Base-by-base conservation (phyloP, 2,797 vertebrate genomes). In the Sebastes iracundus region DNA sequence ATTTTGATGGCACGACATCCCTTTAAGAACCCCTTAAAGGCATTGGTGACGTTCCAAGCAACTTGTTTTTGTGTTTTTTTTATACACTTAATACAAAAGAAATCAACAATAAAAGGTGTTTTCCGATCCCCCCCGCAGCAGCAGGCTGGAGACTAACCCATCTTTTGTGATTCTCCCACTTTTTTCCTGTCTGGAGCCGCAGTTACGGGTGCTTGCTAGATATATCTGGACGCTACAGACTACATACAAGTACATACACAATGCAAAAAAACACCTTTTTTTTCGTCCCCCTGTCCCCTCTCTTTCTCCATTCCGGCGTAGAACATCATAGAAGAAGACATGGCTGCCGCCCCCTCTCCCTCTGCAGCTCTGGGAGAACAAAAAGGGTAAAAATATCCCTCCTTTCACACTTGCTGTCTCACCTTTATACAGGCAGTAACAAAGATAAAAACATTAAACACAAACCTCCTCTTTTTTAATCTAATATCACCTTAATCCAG, bases 1-100 rank as follows among this genome's bases (percentile, higher is more conserved):
- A 87, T 53, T 78, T 84, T 84, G 85, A 93, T 88, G 88, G 80
- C 90, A 88, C 82, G 78, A 82, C 86, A 86, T 92, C 92, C 95
- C 93, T 95, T 95, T 94, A 95, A 94, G 93, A 92, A 93, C 91
- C 83, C 88, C 92, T 93, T 95, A 94, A 96, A 96, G 95, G 94
- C 95, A 93, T 94, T 75, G 94, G 94, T 94, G 94, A 95, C 79
- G 86, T 90, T 94, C 89, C 74, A 64, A 92, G 87, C 88, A 90
- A 92, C 75, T 80, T 83, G 82, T 89, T 84, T 81, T 62, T 75
- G 78, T 87, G 28, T 60, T 79, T 76, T 75, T 75, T 92, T 88
- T 79, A 64, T 64, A 90, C 86, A 89, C 75, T 87, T 84, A 73
- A 87, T 92, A 92, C 64, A 92, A 92, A 93, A 90, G 82, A 92